A percentile compares a stretch with the other conserved stretches of the same genome.
phyloP scores from a whole-genome alignment of 2,797 vertebrate species.

The Pseudochirops corinnae region DNA sequence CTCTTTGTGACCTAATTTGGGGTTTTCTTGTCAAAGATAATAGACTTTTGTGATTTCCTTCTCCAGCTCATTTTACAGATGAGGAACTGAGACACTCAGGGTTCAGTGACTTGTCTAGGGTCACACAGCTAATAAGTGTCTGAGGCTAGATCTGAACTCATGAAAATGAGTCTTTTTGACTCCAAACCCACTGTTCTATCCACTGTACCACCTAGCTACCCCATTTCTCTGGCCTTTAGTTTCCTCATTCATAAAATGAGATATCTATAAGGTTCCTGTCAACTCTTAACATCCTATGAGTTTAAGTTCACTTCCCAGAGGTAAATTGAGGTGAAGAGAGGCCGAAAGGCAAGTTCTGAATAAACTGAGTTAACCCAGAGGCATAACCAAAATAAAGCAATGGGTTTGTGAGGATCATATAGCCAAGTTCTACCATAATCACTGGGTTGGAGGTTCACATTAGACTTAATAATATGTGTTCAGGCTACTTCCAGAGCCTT shows the following conservation, averaged over 20 bases:
- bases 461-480: background rate
- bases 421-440: background rate
- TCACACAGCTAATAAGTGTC: background rate
- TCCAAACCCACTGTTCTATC: background rate
- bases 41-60: background rate
- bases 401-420: background rate
- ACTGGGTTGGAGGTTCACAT: background rate
- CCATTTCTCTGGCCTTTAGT: background rate
- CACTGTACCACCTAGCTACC: background rate
- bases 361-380: background rate
- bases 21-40: background rate
- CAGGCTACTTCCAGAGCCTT: background rate
- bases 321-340: background rate
- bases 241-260: background rate
- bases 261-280: background rate
- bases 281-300: background rate
- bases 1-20: background rate
- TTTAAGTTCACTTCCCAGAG: background rate
- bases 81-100: background rate
- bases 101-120: background rate
- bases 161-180: background rate
- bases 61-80: background rate
- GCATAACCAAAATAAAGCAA: background rate
- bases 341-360: background rate
- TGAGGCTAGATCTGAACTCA: background rate